Base-by-base conservation (phyloP, 2,888 invertebrate species). In the Cenopis cana region DNA sequence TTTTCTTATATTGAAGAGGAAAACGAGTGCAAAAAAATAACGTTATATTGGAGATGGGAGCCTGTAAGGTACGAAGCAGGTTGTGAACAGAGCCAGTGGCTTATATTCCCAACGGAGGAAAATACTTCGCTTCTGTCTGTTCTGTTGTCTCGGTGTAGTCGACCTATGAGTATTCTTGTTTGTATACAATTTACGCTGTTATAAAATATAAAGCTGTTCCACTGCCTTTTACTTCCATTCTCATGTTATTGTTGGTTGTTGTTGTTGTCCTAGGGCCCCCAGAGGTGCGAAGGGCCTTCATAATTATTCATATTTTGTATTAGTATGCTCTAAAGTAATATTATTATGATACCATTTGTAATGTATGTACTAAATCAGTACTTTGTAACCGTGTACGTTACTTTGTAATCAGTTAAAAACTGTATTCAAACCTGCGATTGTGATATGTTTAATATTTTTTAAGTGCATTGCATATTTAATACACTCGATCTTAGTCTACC, bases 81-180 rank as follows among this genome's bases (percentile, higher is more conserved):
- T 12, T 33, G 9, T 62, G 50, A 14, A 52, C 29, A 62, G 5
- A 10, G 36, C 38, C 9, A 57, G 57, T 57, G 29, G 50, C 18
- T 50, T 52, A 3, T 52, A 52, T 52, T 52, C 62, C 62, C 50
- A 11, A 5, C 11, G 49, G 50, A 55, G 55, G 11, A 49, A n/a
- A 46, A 59, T 36, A 62, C 33, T 62, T 20, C 36, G 3, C 3
- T 36, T 20, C 50, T 38, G 10, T 46, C 60, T 61, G 50, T 62
- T 62, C n/a, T n/a, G n/a, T n/a, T 62, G 36, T 52, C 62, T 36
- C n/a, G 8, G 17, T 61, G 18, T 61, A 14, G 61, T 17, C 49
- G 36, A 18, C 36, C 36, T 17, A 36, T 18, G 18, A 20, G 50
- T 36, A 17, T 52, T 14, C 18, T 52, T 36, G 20, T 36, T 60